Base-by-base conservation (phyloP, 1,140 invertebrate genomes). In the Aricia agestis region DNA sequence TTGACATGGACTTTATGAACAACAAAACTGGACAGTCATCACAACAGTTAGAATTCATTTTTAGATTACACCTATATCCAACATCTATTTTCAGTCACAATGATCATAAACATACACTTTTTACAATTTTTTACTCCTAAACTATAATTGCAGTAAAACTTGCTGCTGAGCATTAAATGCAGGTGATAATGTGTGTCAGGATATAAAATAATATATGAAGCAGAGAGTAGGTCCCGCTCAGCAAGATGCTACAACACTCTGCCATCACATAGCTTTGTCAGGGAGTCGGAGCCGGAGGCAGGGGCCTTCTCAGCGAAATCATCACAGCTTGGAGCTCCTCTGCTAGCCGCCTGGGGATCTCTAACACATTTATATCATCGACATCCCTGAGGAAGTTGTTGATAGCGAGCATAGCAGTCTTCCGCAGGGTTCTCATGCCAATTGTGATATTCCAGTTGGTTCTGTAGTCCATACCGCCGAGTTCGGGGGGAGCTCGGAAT, bases 381-480 rank as follows among this genome's bases (percentile, higher is more conserved):
- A 75, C 68, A 4, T 83, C 68, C 0, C 59, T 67, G 4, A 82
- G 67, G 19, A 69, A 67, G 6, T 71, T 2, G 2, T 83, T 87
- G 3, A 89, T 11, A 11, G 73, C 59, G 67, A 90, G 42, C 70
- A 90, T 58, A 0, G 75, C 80, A 3, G 79, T 82, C 0, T 78
- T 41, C 25, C 82, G 72, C 0, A 91, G 75, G 17, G 77, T 70
- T 2, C 87, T 79, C 0, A 91, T 79, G n/a, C 74, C 52, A 1
- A 90, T 73, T 17, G 85, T 85, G 1, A 91, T 87, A 36, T 87
- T 86, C 89, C 89, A 91, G 45, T 87, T 89, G 0, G 84, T 85
- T 76, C 87, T 81, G 63, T 81, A 84, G 68, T 73, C 69, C 79
- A 83, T 84, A 19, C 78, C 79, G 19, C 80, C 85, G 11, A 85